Evolutionary conservation across 2,888 invertebrate species (phyloP), one percentile per base, ranked within the genome.

Genomic region (Chrysopilus asiliformis): DNA sequence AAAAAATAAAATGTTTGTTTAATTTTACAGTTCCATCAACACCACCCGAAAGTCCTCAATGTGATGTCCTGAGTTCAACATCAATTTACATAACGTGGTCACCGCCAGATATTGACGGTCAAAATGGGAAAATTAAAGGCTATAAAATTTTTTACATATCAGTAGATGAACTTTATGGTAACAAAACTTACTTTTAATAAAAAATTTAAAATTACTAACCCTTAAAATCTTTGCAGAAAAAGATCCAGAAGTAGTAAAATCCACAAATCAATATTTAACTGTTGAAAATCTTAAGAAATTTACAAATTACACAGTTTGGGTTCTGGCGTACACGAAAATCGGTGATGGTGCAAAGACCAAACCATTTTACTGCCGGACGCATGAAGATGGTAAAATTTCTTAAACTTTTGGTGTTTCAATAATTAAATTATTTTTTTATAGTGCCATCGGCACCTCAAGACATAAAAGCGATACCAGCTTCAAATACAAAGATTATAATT

Each of bases 251-350:
- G 74, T 78, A 48, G 78, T 78, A n/a, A 86, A 85, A 49, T 63
- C 64, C 43, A 61, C 59, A 48, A 64, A 63, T 55, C 64, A 64
- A 55, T 64, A 64, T 51, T 55, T 60, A 43, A 64, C 63, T 39
- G 67, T 87, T 43, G 78, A 79, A 39, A 80, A 80, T 31, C 66
- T 91, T 38, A 73, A 79, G 52, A 81, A 86, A 50, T 89, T 77
- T 63, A 89, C 90, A 19, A 93, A 93, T 67, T 93, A 93, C 60
- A 89, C 89, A 22, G 81, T 93, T 35, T 82, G 86, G 46, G 86
- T 89, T 22, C 68, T 86, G 54, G 90, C 90, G 7, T 90, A 78
- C 61, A 93, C 93, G 1, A 72, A 79, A 24, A 81, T 82, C 30
- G 93, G 93, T 0, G 91, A 93, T 56, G 93, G 93, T 6, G 80